Percentiles rank a stretch among this genome's conserved stretches.
Evolutionary conservation across 2,113 vertebrate species (phyloP).

Genomic region (Dolichallabes microphthalmus): DNA sequence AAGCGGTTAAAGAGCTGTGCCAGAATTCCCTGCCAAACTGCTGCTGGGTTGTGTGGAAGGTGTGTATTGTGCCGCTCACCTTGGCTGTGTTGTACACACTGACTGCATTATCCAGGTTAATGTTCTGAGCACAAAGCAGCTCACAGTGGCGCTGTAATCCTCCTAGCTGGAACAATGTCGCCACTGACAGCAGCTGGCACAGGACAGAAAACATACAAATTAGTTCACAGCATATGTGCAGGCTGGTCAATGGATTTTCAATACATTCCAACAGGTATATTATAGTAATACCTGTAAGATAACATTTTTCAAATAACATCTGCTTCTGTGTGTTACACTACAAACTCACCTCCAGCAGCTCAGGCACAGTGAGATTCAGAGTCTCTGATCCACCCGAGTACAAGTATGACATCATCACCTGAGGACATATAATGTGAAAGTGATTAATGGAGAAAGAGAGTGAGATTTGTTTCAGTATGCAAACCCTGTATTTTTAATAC

Average conservation of each 20-base stretch:
- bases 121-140: conserved; percentile 85
- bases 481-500: too few relatives aligned
- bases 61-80: conserved; percentile 66
- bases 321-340: conserved; percentile 4
- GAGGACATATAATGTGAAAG: conserved; percentile 46
- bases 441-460: neutral
- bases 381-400: conserved; percentile 91
- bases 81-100: conserved; percentile 91
- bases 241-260: neutral
- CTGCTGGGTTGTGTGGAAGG: neutral
- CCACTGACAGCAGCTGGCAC: conserved; percentile 84
- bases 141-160: conserved; percentile 92
- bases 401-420: conserved; percentile 98
- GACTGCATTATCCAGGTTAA: conserved; percentile 84
- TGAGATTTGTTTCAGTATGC: too few relatives aligned
- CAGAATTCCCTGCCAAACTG: neutral
- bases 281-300: neutral
- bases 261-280: neutral
- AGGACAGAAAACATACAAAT: neutral
- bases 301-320: neutral
- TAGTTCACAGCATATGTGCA: neutral
- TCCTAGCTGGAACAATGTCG: conserved; percentile 87
- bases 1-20: neutral
- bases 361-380: conserved; percentile 81
- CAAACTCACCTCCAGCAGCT: conserved; percentile 86